Percentiles rank a stretch among this genome's conserved stretches.
These are phyloP conservation scores for Liasis olivaceus DNA, from an alignment of 2,797 vertebrate species.

Conservation along the genomic window DNA sequence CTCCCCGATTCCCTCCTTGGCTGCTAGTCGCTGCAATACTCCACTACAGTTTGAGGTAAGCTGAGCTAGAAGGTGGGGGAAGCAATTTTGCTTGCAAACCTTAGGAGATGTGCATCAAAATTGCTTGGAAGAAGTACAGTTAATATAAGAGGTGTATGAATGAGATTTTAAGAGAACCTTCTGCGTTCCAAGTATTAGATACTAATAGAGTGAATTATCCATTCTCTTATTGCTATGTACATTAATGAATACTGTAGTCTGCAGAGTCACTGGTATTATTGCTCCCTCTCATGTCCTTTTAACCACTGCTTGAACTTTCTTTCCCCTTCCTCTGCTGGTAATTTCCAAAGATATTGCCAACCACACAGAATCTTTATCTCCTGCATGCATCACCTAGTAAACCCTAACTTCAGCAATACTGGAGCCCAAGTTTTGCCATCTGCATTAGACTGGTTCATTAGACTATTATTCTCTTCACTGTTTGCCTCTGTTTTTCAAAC, in stretches of 20 bases:
- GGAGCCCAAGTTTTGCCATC: not conserved
- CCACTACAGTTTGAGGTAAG: constrained; percentile 96
- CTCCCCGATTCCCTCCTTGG: constrained; percentile 89
- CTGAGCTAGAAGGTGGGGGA: not conserved
- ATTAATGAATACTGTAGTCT: not conserved
- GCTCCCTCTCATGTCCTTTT: not conserved
- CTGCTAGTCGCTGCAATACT: constrained; percentile 96
- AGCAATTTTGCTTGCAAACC: not conserved
- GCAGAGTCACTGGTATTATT: not conserved
- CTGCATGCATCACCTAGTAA: not conserved
- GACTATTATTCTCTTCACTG: not conserved
- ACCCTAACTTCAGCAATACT: not conserved
- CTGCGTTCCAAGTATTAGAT: not conserved
- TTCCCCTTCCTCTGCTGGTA: not conserved
- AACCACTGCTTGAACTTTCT: not conserved
- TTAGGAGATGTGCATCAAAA: not conserved
- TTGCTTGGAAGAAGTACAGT: not conserved
- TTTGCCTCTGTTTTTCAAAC: constrained; percentile 12
- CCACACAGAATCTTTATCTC: not conserved
- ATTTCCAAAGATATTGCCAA: not conserved
- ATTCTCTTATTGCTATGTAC: constrained; percentile 6
- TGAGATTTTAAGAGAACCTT: not conserved
- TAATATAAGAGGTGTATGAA: not conserved
- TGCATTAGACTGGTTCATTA: not conserved
- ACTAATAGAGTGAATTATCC: not conserved